phyloP scores from a whole-genome alignment of 2,113 vertebrate genomes.

The Myrmecobius fasciatus region DNA sequence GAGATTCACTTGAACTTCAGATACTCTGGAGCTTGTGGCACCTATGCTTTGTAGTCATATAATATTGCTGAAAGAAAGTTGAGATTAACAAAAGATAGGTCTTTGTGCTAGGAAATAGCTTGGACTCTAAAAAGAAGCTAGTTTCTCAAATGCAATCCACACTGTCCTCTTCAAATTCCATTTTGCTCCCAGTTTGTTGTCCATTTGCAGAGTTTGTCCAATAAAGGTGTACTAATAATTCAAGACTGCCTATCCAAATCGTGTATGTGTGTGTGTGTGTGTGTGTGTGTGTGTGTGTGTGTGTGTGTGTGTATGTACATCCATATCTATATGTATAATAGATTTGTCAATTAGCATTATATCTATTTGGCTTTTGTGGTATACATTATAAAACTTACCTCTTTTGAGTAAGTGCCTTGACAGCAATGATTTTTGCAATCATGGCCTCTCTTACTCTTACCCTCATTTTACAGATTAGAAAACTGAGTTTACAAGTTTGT shows the following conservation, averaged over 20 bases:
- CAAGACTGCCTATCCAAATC: not conserved
- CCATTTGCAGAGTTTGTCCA: not conserved
- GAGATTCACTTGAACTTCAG: not conserved
- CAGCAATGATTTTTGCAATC: not conserved
- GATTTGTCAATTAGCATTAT: not conserved
- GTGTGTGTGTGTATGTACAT: no score
- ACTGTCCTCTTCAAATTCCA: not conserved
- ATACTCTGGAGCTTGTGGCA: not conserved
- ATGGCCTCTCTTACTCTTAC: not conserved
- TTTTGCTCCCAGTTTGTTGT: not conserved
- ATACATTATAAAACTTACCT: not conserved
- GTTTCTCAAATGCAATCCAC: not conserved
- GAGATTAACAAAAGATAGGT: not conserved
- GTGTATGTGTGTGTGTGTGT: no score
- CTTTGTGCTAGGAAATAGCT: not conserved
- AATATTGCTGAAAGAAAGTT: not conserved
- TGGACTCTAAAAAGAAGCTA: not conserved
- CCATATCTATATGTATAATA: not conserved
- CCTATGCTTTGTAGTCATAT: not conserved
- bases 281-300: no score
- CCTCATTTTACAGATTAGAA: not conserved
- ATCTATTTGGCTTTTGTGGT: not conserved
- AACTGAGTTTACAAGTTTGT: not conserved
- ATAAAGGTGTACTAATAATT: not conserved
- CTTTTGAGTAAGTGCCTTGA: not conserved